Evolutionary conservation across 2,113 vertebrate genomes (phyloP).

Genomic region (Oriolus oriolus): DNA sequence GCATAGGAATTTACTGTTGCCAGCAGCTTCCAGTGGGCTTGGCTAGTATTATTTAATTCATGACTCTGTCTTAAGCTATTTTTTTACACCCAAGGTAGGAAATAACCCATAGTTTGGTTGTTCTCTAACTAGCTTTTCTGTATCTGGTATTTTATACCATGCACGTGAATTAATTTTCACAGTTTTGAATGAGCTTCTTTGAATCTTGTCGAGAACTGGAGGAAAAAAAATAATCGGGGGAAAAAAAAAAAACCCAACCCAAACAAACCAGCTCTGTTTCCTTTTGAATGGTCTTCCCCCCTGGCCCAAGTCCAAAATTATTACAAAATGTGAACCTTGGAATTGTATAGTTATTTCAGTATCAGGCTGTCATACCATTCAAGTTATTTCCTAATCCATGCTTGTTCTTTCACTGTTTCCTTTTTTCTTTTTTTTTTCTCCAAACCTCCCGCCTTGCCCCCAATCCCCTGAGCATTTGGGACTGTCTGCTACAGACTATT

Average conservation of each 20-base stretch:
- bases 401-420: background rate
- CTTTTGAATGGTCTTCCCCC: background rate
- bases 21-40: background rate
- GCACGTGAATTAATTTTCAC: background rate
- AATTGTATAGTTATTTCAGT: background rate
- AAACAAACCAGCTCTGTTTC: background rate
- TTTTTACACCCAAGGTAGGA: background rate
- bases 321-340: background rate
- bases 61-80: background rate
- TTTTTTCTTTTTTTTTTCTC: background rate
- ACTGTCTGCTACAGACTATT: background rate
- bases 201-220: background rate
- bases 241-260: rapidly evolving
- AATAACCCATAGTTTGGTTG: background rate
- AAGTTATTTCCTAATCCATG: background rate
- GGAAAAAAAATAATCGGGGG: background rate
- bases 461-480: background rate
- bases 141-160: background rate
- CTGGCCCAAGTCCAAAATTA: background rate
- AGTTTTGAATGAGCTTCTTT: background rate
- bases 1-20: background rate
- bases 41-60: background rate
- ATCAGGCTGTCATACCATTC: background rate
- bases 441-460: background rate
- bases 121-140: background rate